A percentile compares a stretch with the other conserved stretches of the same genome.
phyloP scores from a whole-genome alignment of 2,888 invertebrate species.

The Hypolimnas misippus region DNA sequence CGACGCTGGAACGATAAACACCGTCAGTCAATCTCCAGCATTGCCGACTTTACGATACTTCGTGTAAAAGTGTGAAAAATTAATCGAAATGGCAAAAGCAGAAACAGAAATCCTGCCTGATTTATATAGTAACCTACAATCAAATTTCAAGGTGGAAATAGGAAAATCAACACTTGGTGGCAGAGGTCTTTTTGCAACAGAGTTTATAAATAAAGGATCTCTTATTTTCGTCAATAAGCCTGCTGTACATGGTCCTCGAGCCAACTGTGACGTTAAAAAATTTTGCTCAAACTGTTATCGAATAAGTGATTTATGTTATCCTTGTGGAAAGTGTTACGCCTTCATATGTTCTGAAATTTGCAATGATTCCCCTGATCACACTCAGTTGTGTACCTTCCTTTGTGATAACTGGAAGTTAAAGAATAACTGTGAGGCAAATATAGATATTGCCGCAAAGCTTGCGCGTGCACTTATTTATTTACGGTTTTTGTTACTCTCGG shows the following conservation, averaged over 20 bases:
- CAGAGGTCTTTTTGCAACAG: conserved; percentile 87
- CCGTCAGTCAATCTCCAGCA: conserved; percentile 46
- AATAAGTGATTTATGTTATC: conserved; percentile 56
- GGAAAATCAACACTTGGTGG: conserved; percentile 85
- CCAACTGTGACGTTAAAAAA: conserved; percentile 73
- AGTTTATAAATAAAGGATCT: conserved; percentile 85
- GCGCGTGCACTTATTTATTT: conserved; percentile 60
- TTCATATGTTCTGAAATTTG: conserved; percentile 87
- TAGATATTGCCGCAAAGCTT: conserved; percentile 48
- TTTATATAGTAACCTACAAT: conserved; percentile 33
- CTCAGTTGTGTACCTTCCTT: conserved; percentile 85
- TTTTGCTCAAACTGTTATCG: conserved; percentile 87
- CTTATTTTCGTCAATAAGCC: conserved; percentile 88
- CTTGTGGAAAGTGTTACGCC: conserved; percentile 86
- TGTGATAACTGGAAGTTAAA: conserved; percentile 73
- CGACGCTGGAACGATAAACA: conserved; percentile 48
- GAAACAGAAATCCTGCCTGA: conserved; percentile 12
- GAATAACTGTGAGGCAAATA: conserved; percentile 44
- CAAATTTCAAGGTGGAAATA: conserved; percentile 78
- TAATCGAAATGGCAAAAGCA: conserved; percentile 20
- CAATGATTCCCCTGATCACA: conserved; percentile 80
- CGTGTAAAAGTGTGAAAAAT: conserved; percentile 9
- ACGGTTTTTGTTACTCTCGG: conserved; percentile 57
- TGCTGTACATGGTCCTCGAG: conserved; percentile 86
- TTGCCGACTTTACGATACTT: conserved; percentile 32